phyloP scores from a whole-genome alignment of 2,113 vertebrate species.

The Variabilichromis moorii region DNA sequence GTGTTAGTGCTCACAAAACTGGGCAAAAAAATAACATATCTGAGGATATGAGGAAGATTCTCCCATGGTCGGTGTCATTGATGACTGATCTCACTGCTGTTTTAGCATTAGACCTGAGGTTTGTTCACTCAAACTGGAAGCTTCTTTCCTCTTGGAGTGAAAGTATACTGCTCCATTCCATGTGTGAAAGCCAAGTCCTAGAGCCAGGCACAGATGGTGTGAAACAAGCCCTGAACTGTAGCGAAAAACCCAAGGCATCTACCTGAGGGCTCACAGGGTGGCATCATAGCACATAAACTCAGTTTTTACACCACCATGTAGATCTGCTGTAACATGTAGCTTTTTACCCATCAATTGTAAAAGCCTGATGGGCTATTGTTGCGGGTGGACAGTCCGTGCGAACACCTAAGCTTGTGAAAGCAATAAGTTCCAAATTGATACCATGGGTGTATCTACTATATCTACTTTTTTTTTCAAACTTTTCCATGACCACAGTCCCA shows the following conservation, averaged over 20 bases:
- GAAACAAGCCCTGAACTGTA: slow-evolving; percentile 52
- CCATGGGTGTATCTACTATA: background rate
- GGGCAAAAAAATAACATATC: background rate
- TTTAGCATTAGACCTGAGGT: slow-evolving; percentile 25
- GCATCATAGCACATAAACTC: slow-evolving; percentile 40
- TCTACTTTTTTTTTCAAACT: background rate
- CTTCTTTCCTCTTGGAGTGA: slow-evolving; percentile 30
- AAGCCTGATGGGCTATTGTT: background rate
- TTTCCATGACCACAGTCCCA: background rate
- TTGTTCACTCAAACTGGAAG: slow-evolving; percentile 14
- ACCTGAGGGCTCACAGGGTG: slow-evolving; percentile 42
- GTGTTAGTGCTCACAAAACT: background rate
- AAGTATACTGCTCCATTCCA: slow-evolving; percentile 20
- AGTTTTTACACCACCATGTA: slow-evolving; percentile 25
- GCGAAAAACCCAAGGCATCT: slow-evolving; percentile 49
- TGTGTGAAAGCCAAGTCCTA: slow-evolving; percentile 55
- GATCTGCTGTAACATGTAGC: background rate
- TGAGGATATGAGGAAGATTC: background rate
- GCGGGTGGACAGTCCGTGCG: rapidly evolving
- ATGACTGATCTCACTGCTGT: slow-evolving; percentile 5
- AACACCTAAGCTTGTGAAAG: background rate
- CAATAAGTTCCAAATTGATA: background rate
- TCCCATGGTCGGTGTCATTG: background rate
- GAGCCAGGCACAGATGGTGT: slow-evolving; percentile 66
- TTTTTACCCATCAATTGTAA: background rate